Percentiles rank a stretch among this genome's conserved stretches.
These are phyloP conservation scores for Drosophila acutilabella DNA, from an alignment of 2,888 invertebrate genomes.

Conservation along the genomic window DNA sequence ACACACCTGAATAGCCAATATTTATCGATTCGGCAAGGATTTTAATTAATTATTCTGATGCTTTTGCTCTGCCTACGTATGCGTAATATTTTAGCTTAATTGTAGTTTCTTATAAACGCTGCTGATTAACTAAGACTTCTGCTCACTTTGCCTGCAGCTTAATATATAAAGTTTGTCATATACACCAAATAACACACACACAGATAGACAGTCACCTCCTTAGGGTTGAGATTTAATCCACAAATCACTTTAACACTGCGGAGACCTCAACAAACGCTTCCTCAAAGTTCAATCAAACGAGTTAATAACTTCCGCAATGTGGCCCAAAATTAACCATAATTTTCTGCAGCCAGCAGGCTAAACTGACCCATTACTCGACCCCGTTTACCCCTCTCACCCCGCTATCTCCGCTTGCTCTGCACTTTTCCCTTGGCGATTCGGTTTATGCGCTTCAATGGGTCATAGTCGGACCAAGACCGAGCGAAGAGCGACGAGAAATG, in stretches of 20 bases:
- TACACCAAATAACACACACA: not conserved
- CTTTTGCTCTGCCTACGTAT: conserved; percentile 19
- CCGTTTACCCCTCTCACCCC: not conserved
- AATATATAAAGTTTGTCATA: conserved; percentile 2
- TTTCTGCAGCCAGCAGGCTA: conserved; percentile 49
- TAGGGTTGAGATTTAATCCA: conserved; percentile 6
- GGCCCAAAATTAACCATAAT: conserved; percentile 68
- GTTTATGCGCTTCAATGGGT: conserved; percentile 40
- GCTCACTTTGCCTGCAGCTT: not conserved
- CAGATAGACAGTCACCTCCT: conserved; percentile 8
- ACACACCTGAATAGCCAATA: no score
- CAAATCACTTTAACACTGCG: conserved; percentile 37
- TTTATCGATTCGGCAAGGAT: not conserved
- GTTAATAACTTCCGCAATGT: conserved; percentile 70
- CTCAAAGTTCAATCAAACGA: conserved; percentile 62
- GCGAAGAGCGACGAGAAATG: conserved; percentile 1
- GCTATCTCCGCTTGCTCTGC: not conserved
- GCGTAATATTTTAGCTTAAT: conserved; percentile 6
- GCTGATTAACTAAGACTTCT: not conserved
- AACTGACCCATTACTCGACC: conserved; percentile 60
- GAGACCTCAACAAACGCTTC: conserved; percentile 27
- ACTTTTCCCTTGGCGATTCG: conserved; percentile 21
- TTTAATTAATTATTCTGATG: not conserved
- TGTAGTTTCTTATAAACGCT: not conserved
- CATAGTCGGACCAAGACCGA: conserved; percentile 10